Base-by-base conservation (phyloP, 1,140 invertebrate genomes). In the Alviniconcha marisindica region DNA sequence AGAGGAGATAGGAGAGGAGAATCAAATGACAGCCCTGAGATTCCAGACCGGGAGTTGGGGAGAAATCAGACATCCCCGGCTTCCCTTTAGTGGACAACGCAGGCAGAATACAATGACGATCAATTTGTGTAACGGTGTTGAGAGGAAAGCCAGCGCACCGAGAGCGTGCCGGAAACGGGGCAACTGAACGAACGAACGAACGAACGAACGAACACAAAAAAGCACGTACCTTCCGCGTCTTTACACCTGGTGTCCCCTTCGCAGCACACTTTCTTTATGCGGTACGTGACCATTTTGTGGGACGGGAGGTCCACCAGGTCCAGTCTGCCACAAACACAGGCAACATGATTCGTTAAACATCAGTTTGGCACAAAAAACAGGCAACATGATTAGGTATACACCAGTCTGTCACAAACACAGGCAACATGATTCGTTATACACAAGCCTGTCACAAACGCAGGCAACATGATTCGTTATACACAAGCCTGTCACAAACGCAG, bases 221-320 rank as follows among this genome's bases (percentile, higher is more conserved):
- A 24, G 15, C 7, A 66, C 63, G 15, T 60, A 71, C 69, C 69
- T 40, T 71, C 40, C 84, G 84, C 84, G 31, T 83, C 40, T 69
- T 89, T 77, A 81, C 88, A 89, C 18, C 85, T 77, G 15, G 74
- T 69, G 28, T 88, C 87, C 21, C 84, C 81, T 15, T 83, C 85
- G 84, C 88, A 89, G 48, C 88, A 89, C 1, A 84, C 84, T 54
- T 87, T 84, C 44, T 85, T 77, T 36, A 82, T 31, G 69, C 76
- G 84, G 78, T 89, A 89, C 24, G 82, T 84, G 51, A 77, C 63
- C 5, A 81, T 71, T 48, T 86, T 77, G 28, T 74, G 77, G 1
- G 86, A 85, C 31, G 87, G 86, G 10, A 88, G 81, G 42, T 86
- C 86, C 1, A 88, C 85, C 14, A 81, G 82, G n/a, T 88, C 86